phyloP scores from a whole-genome alignment of 1,140 invertebrate genomes.

The Drosophila arizonae region DNA sequence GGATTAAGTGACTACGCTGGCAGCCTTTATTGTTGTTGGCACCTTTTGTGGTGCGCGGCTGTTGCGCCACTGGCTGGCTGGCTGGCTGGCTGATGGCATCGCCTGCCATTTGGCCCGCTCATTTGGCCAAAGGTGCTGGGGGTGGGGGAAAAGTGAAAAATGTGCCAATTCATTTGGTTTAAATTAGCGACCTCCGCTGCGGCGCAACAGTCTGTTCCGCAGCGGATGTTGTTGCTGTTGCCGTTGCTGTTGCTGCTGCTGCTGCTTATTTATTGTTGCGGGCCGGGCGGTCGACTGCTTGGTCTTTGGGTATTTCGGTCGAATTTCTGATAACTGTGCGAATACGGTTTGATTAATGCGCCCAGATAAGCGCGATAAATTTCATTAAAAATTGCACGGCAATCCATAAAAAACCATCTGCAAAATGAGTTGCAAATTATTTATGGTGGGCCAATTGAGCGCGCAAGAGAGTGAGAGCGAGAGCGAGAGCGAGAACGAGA shows the following conservation, averaged over 20 bases:
- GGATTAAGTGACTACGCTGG: conserved; percentile 78
- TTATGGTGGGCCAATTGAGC: conserved; percentile 57
- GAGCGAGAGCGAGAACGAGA: neutral
- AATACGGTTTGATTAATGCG: conserved; percentile 75
- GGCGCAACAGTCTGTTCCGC: conserved; percentile 67
- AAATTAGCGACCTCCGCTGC: conserved; percentile 78
- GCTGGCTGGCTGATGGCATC: conserved; percentile 11
- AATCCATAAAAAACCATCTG: conserved; percentile 81
- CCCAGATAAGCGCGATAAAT: conserved; percentile 79
- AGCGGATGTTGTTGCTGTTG: conserved; percentile 25
- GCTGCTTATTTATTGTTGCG: conserved; percentile 54
- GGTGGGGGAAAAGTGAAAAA: conserved; percentile 74
- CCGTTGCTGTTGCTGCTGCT: conserved; percentile 11
- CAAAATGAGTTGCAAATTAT: conserved; percentile 81
- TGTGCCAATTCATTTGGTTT: conserved; percentile 83
- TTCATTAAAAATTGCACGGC: conserved; percentile 81
- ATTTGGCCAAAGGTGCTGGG: conserved; percentile 46
- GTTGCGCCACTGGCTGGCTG: conserved; percentile 11
- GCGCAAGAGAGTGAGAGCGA: conserved; percentile 1
- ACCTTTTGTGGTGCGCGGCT: conserved; percentile 32
- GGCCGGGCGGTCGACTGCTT: conserved; percentile 30
- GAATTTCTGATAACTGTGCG: conserved; percentile 41
- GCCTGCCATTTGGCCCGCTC: conserved; percentile 50
- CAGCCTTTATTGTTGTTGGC: conserved; percentile 22
- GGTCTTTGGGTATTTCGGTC: neutral